Conservation (phyloP, 2,888 invertebrate species). For the Archips xylosteana region DNA sequence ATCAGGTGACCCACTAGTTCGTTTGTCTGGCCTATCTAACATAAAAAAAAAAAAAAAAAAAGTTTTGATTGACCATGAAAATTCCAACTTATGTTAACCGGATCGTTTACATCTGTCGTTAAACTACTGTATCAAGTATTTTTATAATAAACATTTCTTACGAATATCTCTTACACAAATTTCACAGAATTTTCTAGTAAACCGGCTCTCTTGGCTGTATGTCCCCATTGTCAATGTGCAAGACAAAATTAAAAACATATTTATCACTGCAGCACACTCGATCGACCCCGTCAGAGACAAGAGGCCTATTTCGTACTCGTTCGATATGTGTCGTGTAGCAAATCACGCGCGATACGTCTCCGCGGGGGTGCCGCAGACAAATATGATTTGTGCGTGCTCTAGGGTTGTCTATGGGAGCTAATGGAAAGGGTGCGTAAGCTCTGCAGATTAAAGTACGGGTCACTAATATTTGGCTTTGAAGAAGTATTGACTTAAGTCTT, state of each 20-base stretch:
- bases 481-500: background rate
- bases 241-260: background rate
- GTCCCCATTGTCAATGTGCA: no score
- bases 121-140: background rate
- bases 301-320: slow-evolving; percentile 23
- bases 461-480: background rate
- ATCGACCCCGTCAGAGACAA: background rate
- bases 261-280: background rate
- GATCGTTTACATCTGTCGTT: background rate
- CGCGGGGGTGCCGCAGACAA: slow-evolving; percentile 40
- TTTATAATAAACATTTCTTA: no score
- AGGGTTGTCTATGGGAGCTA: slow-evolving; percentile 23
- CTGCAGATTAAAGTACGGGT: background rate
- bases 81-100: background rate
- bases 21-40: no score
- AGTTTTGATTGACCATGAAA: background rate
- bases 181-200: no score
- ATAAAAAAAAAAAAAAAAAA: no score
- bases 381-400: slow-evolving; percentile 51
- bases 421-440: background rate
- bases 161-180: no score
- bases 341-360: slow-evolving; percentile 33
- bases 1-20: no score
- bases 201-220: no score
- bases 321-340: slow-evolving; percentile 29